Evolutionary conservation across 2,113 vertebrate species (phyloP).

Genomic region (Lethenteron camtschaticum): DNA sequence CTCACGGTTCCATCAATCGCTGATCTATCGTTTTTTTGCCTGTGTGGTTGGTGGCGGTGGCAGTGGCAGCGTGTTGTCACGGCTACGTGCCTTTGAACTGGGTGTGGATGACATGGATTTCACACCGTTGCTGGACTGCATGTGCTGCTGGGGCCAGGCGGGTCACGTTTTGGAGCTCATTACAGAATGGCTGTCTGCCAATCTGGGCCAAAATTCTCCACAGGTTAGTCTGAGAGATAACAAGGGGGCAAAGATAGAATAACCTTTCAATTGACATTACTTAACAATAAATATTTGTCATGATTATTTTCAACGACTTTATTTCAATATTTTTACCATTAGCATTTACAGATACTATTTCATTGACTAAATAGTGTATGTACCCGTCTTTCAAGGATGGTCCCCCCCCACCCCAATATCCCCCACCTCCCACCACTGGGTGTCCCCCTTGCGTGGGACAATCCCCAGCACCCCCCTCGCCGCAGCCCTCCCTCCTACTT

Average conservation of each 20-base stretch:
- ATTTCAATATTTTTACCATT: no score
- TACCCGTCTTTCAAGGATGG: no score
- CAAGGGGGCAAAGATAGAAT: background rate
- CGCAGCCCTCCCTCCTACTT: no score
- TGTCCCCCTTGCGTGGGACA: no score
- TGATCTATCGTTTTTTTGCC: background rate
- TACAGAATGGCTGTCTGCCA: conserved; percentile 43
- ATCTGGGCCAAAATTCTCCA: conserved; percentile 14
- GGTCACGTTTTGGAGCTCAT: conserved; percentile 41
- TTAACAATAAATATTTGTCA: no score
- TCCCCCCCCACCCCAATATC: no score
- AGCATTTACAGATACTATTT: no score
- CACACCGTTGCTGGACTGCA: conserved; percentile 44
- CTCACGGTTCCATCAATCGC: background rate
- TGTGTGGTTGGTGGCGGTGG: conserved; percentile 8
- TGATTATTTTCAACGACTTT: no score
- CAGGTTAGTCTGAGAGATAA: no score
- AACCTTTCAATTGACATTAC: background rate
- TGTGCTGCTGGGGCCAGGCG: conserved; percentile 63
- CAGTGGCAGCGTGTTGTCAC: conserved; percentile 57
- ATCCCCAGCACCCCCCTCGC: no score
- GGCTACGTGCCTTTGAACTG: conserved; percentile 31
- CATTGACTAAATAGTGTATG: no score
- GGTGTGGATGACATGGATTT: conserved; percentile 26
- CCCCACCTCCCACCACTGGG: no score